These are phyloP conservation scores for Andrena cerasifolii DNA, from an alignment of 1,140 invertebrate species.

Conservation along the genomic window DNA sequence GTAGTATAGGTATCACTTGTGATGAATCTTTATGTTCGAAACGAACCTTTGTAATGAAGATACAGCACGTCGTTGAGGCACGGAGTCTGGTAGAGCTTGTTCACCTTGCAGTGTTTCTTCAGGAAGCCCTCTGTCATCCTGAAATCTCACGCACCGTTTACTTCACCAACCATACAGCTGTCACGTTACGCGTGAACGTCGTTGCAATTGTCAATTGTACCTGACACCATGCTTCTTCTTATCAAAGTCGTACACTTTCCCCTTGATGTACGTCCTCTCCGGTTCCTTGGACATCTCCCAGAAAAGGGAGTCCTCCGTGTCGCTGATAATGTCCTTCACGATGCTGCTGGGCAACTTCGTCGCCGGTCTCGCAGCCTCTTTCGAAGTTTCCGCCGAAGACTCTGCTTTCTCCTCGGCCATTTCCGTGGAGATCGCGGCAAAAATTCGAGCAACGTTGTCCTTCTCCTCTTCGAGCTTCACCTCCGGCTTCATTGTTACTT, in stretches of 20 bases:
- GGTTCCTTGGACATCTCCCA: slow-evolving; percentile 15
- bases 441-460: neutral
- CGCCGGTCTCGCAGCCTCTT: neutral
- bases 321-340: slow-evolving; percentile 10
- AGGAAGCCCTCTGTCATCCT: slow-evolving; percentile 91
- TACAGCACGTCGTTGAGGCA: slow-evolving; percentile 96
- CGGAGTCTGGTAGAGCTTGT: slow-evolving; percentile 94
- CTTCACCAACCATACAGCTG: slow-evolving; percentile 11
- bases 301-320: slow-evolving; percentile 42
- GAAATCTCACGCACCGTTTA: slow-evolving; percentile 34
- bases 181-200: neutral
- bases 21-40: neutral
- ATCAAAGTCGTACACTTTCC: slow-evolving; percentile 72
- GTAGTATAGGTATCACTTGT: no score
- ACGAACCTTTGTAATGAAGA: slow-evolving; percentile 94
- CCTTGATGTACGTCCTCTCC: slow-evolving; percentile 57
- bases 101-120: slow-evolving; percentile 91
- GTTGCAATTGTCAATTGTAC: slow-evolving; percentile 58
- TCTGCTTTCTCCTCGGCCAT: neutral
- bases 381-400: neutral
- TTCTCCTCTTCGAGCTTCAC: slow-evolving; percentile 6
- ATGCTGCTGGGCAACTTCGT: neutral
- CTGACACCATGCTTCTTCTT: slow-evolving; percentile 70
- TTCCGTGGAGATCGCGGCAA: neutral
- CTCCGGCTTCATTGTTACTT: neutral